Evolutionary conservation across 64 coral and sea anemone genomes (phyloP).

Genomic region (Acropora tenuis): DNA sequence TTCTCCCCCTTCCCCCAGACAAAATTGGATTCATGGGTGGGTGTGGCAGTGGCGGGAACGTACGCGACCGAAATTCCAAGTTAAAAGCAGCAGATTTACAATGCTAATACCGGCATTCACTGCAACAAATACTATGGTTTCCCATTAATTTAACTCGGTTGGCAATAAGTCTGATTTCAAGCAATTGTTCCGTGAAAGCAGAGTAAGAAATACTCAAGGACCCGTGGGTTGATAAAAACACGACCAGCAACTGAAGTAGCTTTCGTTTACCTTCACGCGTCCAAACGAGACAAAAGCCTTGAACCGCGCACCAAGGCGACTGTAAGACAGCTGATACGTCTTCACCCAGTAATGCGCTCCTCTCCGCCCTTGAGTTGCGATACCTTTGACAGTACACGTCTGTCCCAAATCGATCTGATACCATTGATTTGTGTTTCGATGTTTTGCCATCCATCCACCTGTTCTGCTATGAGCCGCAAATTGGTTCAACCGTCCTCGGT

Average conservation of each 20-base stretch:
- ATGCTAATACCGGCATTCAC: no score
- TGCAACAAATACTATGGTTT: no score
- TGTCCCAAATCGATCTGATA: conserved; percentile 76
- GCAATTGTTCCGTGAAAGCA: no score
- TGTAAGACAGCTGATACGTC: conserved; percentile 49
- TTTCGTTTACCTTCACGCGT: conserved; percentile 29
- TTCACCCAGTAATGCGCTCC: conserved; percentile 45
- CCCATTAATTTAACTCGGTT: no score
- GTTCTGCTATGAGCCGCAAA: conserved; percentile 50
- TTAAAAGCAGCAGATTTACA: neutral
- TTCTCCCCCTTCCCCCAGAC: no score
- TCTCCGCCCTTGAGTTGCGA: conserved; percentile 74
- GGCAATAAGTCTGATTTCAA: no score
- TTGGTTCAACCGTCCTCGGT: conserved; percentile 74
- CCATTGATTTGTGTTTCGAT: conserved; percentile 70
- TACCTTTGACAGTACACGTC: conserved; percentile 66
- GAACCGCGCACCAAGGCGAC: conserved; percentile 37
- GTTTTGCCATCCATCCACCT: conserved; percentile 74
- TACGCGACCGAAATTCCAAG: neutral
- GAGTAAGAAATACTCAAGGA: no score
- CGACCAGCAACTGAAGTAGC: neutral
- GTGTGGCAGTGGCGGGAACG: no score
- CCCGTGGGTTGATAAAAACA: neutral
- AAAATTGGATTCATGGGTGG: no score
- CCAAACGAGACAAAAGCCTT: conserved; percentile 41